Percentiles rank a stretch among this genome's conserved stretches.
These are phyloP conservation scores for Mustela erminea DNA, from an alignment of 2,797 vertebrate genomes.

Conservation along the genomic window DNA sequence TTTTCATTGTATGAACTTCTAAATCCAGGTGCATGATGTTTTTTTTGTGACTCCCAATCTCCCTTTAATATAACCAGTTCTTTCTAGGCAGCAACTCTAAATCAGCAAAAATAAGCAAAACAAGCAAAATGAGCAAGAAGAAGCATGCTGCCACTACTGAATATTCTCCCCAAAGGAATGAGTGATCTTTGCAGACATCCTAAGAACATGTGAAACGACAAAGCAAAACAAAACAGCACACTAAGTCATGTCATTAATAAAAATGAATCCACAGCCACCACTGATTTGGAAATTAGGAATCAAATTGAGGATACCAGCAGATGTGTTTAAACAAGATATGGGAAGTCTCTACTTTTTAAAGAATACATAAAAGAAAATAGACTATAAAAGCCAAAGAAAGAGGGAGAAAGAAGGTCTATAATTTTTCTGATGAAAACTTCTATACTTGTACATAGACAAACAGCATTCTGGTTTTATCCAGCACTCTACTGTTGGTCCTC, in stretches of 20 bases:
- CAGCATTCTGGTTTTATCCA: not conserved
- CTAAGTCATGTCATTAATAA: not conserved
- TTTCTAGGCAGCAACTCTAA: not conserved
- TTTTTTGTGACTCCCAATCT: not conserved
- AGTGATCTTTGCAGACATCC: not conserved
- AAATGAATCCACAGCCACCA: not conserved
- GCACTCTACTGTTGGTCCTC: not conserved
- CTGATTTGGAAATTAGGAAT: not conserved
- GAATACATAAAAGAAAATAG: constrained; percentile 42
- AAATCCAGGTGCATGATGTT: not conserved
- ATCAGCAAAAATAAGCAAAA: constrained; percentile 11
- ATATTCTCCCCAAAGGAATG: not conserved
- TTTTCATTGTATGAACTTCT: not conserved
- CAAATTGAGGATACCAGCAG: not conserved
- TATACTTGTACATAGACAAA: not conserved
- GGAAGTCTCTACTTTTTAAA: not conserved
- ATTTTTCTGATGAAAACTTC: constrained; percentile 14
- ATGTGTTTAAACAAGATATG: not conserved
- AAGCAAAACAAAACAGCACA: not conserved
- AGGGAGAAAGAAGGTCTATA: not conserved
- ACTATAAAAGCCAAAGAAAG: not conserved
- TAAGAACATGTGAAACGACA: not conserved
- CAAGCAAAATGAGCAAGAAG: constrained; percentile 17
- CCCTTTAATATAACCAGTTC: constrained; percentile 28
- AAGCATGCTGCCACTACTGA: not conserved